Conservation (phyloP, 2,888 invertebrate genomes). For the Cephalotes varians region DNA sequence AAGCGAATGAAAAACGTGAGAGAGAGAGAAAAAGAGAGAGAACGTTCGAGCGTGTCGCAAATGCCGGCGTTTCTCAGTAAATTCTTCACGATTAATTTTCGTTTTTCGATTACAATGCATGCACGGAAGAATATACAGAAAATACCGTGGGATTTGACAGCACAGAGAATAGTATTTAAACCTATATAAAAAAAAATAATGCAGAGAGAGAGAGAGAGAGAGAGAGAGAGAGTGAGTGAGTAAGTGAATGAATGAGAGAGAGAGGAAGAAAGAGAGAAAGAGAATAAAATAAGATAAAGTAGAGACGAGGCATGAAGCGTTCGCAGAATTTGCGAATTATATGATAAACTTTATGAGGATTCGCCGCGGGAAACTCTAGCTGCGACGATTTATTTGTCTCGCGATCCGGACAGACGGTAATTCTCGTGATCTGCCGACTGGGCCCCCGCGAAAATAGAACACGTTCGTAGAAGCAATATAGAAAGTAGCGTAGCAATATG, state of each 20-base stretch:
- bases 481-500: slow-evolving; percentile 43
- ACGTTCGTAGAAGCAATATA: slow-evolving; percentile 81
- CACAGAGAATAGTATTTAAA: slow-evolving; percentile 20
- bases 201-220: slow-evolving; percentile 3
- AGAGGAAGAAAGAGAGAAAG: slow-evolving; percentile 7
- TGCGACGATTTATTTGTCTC: slow-evolving; percentile 37
- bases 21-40: not conserved
- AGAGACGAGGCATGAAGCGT: slow-evolving; percentile 46
- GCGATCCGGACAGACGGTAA: not conserved
- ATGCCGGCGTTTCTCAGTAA: slow-evolving; percentile 14
- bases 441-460: slow-evolving; percentile 37
- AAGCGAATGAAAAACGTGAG: not conserved
- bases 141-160: slow-evolving; percentile 15
- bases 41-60: slow-evolving; percentile 17
- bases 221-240: not conserved
- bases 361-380: slow-evolving; percentile 77
- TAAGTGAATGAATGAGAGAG: not conserved
- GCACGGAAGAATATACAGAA: slow-evolving; percentile 24
- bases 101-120: slow-evolving; percentile 2
- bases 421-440: slow-evolving; percentile 1
- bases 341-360: slow-evolving; percentile 77
- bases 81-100: slow-evolving; percentile 37
- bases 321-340: slow-evolving; percentile 71
- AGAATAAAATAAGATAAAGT: slow-evolving; percentile 13
- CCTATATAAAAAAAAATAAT: slow-evolving; percentile 14